Percentiles rank a stretch among this genome's conserved stretches.
Conservation (phyloP, 37 sponge, comb jelly and placozoan species). For the Spongilla lacustris region DNA sequence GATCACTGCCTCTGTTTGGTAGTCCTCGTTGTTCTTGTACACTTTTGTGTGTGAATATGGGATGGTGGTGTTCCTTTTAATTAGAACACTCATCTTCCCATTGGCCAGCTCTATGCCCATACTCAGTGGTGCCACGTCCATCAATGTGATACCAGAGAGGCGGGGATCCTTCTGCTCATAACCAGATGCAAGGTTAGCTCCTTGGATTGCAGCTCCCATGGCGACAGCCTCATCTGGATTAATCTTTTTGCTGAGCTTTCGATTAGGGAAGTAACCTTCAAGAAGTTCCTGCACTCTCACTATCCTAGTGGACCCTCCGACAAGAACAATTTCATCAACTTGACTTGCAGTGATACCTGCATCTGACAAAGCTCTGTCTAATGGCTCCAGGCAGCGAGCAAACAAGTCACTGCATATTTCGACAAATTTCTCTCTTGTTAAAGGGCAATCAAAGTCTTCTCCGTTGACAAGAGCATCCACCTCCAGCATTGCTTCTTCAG, state of each 20-base stretch:
- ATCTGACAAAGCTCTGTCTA: conserved; percentile 73
- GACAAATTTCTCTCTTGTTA: conserved; percentile 85
- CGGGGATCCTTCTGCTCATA: conserved; percentile 66
- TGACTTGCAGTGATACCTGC: conserved; percentile 61
- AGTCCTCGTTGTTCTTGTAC: conserved; percentile 88
- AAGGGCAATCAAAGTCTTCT: conserved; percentile 84
- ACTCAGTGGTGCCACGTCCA: conserved; percentile 92
- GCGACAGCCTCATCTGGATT: conserved; percentile 98
- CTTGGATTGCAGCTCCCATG: conserved; percentile 95
- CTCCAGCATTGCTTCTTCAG: conserved; percentile 71
- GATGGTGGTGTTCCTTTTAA: conserved; percentile 89
- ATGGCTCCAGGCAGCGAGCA: conserved; percentile 70
- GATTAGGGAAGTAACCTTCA: conserved; percentile 64
- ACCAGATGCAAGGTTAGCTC: conserved; percentile 74
- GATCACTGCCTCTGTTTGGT: conserved; percentile 77
- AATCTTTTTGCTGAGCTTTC: conserved; percentile 82
- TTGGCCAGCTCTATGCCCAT: conserved; percentile 88
- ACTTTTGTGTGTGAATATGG: conserved; percentile 84
- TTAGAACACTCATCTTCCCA: conserved; percentile 84
- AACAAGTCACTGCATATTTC: conserved; percentile 69
- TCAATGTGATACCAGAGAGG: conserved; percentile 79
- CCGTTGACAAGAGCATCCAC: conserved; percentile 88
- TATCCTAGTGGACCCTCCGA: conserved; percentile 92
- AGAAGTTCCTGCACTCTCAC: conserved; percentile 71
- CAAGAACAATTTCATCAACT: conserved; percentile 84